These are phyloP conservation scores for Villa cingulata DNA, from an alignment of 2,888 invertebrate genomes.

Conservation along the genomic window DNA sequence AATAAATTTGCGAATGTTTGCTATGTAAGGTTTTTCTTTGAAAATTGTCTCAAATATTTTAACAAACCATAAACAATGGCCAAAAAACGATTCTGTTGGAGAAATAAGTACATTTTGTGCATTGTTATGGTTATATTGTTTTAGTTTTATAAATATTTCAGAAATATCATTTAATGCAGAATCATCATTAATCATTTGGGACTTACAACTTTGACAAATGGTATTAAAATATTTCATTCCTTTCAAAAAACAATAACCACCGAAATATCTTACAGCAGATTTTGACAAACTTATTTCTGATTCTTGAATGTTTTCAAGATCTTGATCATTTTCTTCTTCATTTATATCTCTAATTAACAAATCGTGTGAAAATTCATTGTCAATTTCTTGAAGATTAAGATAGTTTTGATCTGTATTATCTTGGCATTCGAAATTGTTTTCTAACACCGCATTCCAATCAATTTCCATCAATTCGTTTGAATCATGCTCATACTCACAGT, in stretches of 20 bases:
- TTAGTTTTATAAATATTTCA: slow-evolving; percentile 4
- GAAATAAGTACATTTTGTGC: not conserved
- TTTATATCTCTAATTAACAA: not conserved
- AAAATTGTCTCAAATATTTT: not conserved
- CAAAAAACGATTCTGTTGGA: slow-evolving; percentile 4
- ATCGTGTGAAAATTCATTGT: not conserved
- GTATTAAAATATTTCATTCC: not conserved
- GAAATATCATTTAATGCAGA: not conserved
- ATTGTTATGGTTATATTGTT: slow-evolving; percentile 1
- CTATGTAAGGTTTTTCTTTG: not conserved
- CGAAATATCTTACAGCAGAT: slow-evolving; percentile 1
- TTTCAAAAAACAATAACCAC: slow-evolving; percentile 5
- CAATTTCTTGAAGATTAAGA: not conserved
- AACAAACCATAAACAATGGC: not conserved
- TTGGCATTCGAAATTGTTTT: not conserved
- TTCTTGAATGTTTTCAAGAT: not conserved
- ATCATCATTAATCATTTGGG: not conserved
- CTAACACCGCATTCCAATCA: no score
- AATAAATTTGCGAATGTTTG: not conserved
- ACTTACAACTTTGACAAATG: not conserved
- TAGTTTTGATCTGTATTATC: not conserved
- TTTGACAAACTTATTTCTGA: not conserved
- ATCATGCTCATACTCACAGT: slow-evolving; percentile 7
- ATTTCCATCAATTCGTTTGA: slow-evolving; percentile 1
- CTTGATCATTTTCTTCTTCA: not conserved